Base-by-base conservation (phyloP, 2,888 invertebrate species). In the Brachyptera putata region DNA sequence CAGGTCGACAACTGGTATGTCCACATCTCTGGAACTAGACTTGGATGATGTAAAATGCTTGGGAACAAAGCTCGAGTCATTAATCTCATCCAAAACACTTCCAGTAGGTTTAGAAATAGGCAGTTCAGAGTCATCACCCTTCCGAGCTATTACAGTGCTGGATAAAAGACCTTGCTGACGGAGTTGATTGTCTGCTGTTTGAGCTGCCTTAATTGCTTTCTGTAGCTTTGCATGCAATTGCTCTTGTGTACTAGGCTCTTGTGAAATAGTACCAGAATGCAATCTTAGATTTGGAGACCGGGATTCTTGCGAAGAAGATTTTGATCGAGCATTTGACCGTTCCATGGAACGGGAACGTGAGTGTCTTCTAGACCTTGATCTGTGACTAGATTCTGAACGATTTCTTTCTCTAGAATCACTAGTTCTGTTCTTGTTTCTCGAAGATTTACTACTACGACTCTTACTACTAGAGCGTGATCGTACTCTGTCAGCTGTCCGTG, bases 181-280 rank as follows among this genome's bases (percentile, higher is more conserved):
- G 18, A 65, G 59, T 57, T 62, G 61, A 24, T 62, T 48, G 56
- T 65, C 65, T 3, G 64, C 65, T 14, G 62, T 61, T 43, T 65
- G 63, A 18, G 65, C 65, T 16, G 65, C 65, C 39, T 60, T 62
- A 5, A 65, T 64, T 16, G 65, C 63, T 25, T 57, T 48, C 39
- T 62, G 62, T 26, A 65, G 49, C 22, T 65, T 63, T 9, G 56
- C 58, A 16, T 41, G 56, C 11, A 65, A 43, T 21, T 63, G 61
- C 11, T 65, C 65, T 22, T 57, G 60, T 13, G 61, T 53, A 22
- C 58, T 63, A 3, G 56, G 56, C 34, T 46, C 60, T 13, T 60
- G 60, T 25, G 57, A 56, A n/a, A 30, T 9, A 11, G 26, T 16
- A 5, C 24, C 46, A 14, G 46, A 22, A 5, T 58, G 22, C 21